These are phyloP conservation scores for Ophion costatus DNA, from an alignment of 2,888 invertebrate genomes.

Conservation along the genomic window DNA sequence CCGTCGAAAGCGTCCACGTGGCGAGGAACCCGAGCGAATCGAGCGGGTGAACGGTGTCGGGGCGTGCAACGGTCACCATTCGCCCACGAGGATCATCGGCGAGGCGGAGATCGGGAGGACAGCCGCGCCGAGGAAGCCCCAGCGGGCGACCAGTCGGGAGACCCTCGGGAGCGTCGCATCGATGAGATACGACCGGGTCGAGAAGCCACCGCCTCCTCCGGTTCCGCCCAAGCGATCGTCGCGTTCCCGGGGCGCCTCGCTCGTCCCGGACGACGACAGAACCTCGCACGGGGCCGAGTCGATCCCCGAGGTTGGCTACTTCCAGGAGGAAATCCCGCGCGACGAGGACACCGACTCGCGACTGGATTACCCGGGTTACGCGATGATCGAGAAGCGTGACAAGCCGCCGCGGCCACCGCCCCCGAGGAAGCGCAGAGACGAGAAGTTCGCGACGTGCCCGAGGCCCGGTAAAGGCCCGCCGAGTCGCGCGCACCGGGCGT, in stretches of 20 bases:
- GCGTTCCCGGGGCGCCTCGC: constrained; percentile 84
- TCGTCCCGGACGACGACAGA: constrained; percentile 87
- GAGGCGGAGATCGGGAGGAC: constrained; percentile 17
- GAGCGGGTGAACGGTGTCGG: constrained; percentile 41
- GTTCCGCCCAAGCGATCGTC: constrained; percentile 85
- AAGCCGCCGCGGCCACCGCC: constrained; percentile 86
- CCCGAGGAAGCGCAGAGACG: constrained; percentile 85
- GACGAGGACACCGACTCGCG: constrained; percentile 78
- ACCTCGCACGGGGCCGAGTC: constrained; percentile 90
- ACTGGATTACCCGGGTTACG: constrained; percentile 87
- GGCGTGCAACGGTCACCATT: constrained; percentile 62
- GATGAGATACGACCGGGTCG: constrained; percentile 85
- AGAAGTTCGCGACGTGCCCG: constrained; percentile 89
- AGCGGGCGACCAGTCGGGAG: constrained; percentile 55
- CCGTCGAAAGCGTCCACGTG: constrained; percentile 64
- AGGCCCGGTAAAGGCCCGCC: constrained; percentile 85
- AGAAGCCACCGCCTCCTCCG: constrained; percentile 84
- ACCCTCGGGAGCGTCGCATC: constrained; percentile 44
- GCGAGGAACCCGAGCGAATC: constrained; percentile 8
- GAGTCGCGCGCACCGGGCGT: constrained; percentile 85
- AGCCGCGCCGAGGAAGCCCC: constrained; percentile 64
- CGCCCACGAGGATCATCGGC: neutral
- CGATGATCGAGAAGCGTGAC: constrained; percentile 89
- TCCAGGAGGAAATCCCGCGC: constrained; percentile 82
- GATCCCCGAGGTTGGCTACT: constrained; percentile 83